These are phyloP conservation scores for Onychorhynchus coronatus DNA, from an alignment of 2,113 vertebrate genomes.

Conservation along the genomic window DNA sequence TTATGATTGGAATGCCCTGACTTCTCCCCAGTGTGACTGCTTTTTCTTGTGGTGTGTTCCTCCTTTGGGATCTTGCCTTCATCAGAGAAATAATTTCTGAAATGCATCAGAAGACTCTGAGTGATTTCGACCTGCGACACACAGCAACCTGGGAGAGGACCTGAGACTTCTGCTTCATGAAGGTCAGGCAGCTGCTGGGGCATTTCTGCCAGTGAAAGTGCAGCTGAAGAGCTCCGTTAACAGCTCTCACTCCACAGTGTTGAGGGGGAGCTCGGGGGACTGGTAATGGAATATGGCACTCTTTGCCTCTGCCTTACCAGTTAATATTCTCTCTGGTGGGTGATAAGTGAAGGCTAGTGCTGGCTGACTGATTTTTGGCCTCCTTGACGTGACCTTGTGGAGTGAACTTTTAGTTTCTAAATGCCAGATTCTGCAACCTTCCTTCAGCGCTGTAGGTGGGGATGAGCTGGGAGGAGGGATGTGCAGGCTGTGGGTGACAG, in stretches of 20 bases:
- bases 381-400: background rate
- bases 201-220: background rate
- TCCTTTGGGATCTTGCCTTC: background rate
- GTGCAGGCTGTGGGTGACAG: background rate
- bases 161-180: background rate
- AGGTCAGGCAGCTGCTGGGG: conserved; percentile 9
- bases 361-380: background rate
- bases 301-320: background rate
- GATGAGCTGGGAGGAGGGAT: background rate
- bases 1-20: background rate
- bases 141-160: background rate
- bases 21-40: background rate
- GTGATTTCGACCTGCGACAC: background rate
- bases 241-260: background rate
- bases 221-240: background rate
- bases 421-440: background rate
- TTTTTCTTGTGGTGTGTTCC: background rate
- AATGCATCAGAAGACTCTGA: background rate
- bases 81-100: background rate
- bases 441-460: background rate
- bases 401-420: background rate
- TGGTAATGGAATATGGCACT: background rate
- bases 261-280: background rate
- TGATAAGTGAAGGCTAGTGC: background rate
- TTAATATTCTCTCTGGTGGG: background rate